phyloP scores from a whole-genome alignment of 2,797 vertebrate genomes.

The Lutjanus argentimaculatus region DNA sequence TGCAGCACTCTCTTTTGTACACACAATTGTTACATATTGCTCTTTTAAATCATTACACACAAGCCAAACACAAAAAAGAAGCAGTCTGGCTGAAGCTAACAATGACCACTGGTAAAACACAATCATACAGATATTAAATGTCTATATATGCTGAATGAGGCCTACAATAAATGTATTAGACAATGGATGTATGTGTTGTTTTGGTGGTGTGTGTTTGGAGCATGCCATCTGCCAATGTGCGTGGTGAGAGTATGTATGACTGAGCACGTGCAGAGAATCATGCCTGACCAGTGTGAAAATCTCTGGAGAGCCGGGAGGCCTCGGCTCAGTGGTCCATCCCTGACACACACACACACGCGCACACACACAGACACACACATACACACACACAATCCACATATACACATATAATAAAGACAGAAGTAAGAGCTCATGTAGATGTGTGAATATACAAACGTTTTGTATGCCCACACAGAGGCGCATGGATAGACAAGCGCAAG shows the following conservation, averaged over 20 bases:
- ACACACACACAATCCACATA: constrained; percentile 5
- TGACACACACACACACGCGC: constrained; percentile 22
- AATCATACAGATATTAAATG: not conserved
- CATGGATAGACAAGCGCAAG: not conserved
- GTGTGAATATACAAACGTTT: constrained; percentile 4
- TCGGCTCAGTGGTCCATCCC: constrained; percentile 38
- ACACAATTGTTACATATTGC: no score
- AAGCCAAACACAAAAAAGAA: not conserved
- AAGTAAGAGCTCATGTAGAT: not conserved
- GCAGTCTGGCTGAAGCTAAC: not conserved
- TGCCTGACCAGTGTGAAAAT: constrained; percentile 60
- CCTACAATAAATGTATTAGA: constrained; percentile 13
- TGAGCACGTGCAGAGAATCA: constrained; percentile 69
- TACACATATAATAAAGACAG: not conserved
- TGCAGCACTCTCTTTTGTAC: no score
- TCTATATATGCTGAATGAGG: constrained; percentile 1
- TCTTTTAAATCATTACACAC: not conserved
- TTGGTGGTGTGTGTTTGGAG: constrained; percentile 20
- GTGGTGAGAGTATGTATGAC: constrained; percentile 41
- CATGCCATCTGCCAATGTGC: constrained; percentile 58
- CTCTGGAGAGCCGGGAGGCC: constrained; percentile 61
- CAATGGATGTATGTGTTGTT: constrained; percentile 14
- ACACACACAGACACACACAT: not conserved
- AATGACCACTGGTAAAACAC: not conserved
- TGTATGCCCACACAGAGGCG: not conserved